Base-by-base conservation (phyloP, 2,113 vertebrate genomes). In the Megaceryle torquata region DNA sequence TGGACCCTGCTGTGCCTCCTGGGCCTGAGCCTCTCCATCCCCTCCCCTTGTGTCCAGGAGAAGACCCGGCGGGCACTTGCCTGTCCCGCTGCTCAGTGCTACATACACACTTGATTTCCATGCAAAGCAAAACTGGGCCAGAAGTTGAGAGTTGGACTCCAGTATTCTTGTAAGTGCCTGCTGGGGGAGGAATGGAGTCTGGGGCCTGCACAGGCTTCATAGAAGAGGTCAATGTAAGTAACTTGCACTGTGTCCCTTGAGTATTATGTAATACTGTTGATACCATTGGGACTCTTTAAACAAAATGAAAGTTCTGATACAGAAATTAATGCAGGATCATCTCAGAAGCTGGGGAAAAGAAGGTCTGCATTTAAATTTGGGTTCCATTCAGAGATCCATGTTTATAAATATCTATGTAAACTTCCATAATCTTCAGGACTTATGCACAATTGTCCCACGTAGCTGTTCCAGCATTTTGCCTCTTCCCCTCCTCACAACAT, bases 1-100 rank as follows among this genome's bases (percentile, higher is more conserved):
- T 0, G 0, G n/a, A 13, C 9, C 25, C 7, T 11, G 2, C 11
- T 1, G 11, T 17, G 17, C 5, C 15, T 9, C 25, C n/a, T 35
- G 31, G n/a, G 5, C 22, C 4, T 5, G 8, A 6, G 33, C 37
- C 15, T 9, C 43, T 29, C 39, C 2, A 0, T 19, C 3, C 0
- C 11, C 1, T 11, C 22, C 53, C 7, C 4, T 51, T 9, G 25
- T 22, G 53, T 37, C 21, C 20, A 4, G 51, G 11, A 33, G 13
- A 59, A 11, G 4, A 57, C 18, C 25, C 20, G 44, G 28, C 18
- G 5, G 54, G 35, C 10, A 3, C 17, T 13, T 6, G 15, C 13
- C 14, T 5, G 0, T 25, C 29, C 2, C 26, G 5, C 21, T 33
- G 17, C 21, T 13, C 13, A 3, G 1, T 29, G 50, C 21, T 28